Evolutionary conservation across 2,113 vertebrate species (phyloP), one percentile per base, ranked within the genome.

Genomic region (Poicephalus gulielmi): DNA sequence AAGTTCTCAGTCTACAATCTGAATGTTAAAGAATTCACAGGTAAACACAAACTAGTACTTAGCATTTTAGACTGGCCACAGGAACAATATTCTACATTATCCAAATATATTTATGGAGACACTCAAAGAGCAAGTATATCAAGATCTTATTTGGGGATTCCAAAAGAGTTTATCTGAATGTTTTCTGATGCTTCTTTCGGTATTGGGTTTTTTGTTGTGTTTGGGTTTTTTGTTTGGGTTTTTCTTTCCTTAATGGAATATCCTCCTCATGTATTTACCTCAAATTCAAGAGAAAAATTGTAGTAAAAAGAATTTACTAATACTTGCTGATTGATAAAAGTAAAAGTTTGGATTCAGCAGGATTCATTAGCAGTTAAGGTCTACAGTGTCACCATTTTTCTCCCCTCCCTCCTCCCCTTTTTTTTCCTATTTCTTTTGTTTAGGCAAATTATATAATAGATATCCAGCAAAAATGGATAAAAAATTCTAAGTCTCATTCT

Each of bases 361-460:
- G 5, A 27, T 39, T 68, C 25, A 22, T 50, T 53, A 50, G 13
- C 5, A 33, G 30, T 35, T 92, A 49, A 33, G 9, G 28, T 80
- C 14, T 67, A n/a, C 7, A 22, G 3, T 62, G 13, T 52, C 6
- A 64, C 8, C 4, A 17, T 17, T 77, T 44, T 43, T 60, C 4
- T 30, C 0, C 3, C 3, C 31, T 19, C 37, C 3, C 28, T 0
- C 4, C 3, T 31, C 17, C 41, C 4, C 18, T 5, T 2, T 7
- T 9, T 5, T 17, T 17, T n/a, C 20, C 0, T 8, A 3, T 50
- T 31, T 71, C 6, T 27, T 28, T 44, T 30, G 1, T 47, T 87
- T 14, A 44, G 7, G 28, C 83, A 47, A 81, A 68, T 39, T 62
- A 35, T 68, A 22, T 35, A 85, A 87, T 85, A 93, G 46, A 92